Evolutionary conservation across 2,888 invertebrate genomes (phyloP).

Genomic region (Platerodrilus igneus): DNA sequence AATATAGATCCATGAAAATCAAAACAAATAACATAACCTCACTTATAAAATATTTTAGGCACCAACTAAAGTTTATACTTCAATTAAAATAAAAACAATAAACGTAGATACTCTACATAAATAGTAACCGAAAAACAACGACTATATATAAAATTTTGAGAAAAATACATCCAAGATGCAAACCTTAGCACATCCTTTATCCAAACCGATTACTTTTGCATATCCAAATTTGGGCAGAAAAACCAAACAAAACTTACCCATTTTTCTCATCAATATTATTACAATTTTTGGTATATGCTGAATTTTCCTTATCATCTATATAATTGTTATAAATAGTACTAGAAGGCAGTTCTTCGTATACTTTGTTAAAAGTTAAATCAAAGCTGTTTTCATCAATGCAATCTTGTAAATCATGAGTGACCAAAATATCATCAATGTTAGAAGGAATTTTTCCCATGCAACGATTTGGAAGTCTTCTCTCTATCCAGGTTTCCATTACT

Average conservation of each 20-base stretch:
- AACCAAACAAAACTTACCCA: slow-evolving; percentile 43
- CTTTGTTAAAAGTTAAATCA: slow-evolving; percentile 48
- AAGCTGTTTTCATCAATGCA: slow-evolving; percentile 48
- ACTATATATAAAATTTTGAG: too few species aligned
- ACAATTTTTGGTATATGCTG: slow-evolving; percentile 46
- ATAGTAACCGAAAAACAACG: too few species aligned
- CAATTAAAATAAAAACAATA: too few species aligned
- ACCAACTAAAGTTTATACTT: too few species aligned
- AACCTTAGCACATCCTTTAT: too few species aligned
- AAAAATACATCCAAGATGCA: slow-evolving; percentile 18
- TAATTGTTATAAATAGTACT: slow-evolving; percentile 42
- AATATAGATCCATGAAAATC: too few species aligned
- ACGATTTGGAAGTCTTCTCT: slow-evolving; percentile 11
- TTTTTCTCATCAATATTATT: slow-evolving; percentile 48
- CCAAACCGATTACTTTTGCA: slow-evolving; percentile 18
- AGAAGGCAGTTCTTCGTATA: slow-evolving; percentile 49
- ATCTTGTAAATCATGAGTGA: slow-evolving; percentile 53
- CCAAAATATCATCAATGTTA: slow-evolving; percentile 46
- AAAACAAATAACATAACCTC: too few species aligned
- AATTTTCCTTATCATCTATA: slow-evolving; percentile 36
- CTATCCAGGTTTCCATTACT: slow-evolving; percentile 30
- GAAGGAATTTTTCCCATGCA: slow-evolving; percentile 6
- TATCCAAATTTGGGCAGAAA: slow-evolving; percentile 38
- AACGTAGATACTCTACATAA: too few species aligned
- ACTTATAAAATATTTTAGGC: too few species aligned